Base-by-base conservation (phyloP, 2,888 invertebrate species). In the Pelosia muscerda region DNA sequence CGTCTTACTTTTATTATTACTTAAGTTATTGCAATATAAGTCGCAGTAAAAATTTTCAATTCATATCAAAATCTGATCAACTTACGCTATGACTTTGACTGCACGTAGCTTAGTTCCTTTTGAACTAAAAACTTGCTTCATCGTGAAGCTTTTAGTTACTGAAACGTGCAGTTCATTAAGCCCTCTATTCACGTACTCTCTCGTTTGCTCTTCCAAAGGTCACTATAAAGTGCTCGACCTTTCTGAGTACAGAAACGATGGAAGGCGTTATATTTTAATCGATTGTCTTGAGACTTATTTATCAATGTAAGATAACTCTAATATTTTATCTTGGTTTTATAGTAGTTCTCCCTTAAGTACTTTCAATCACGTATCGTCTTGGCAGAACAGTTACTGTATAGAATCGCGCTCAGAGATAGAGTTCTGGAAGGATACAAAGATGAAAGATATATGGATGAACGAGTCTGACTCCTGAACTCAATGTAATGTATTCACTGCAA, bases 91-190 rank as follows among this genome's bases (percentile, higher is more conserved):
- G 9, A 49, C n/a, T 0, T 49, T 8, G n/a, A 49, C 49, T 49
- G 9, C 4, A 49, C 19, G n/a, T n/a, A 49, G 10, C 6, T 9
- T 1, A n/a, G 49, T 49, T n/a, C 49, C 49, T n/a, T 49, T 49
- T 49, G 19, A 49, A 49, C 49, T n/a, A 49, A n/a, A 49, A 49
- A 49, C 9, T 25, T n/a, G 61, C 15, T 62, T 28, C 31, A 13
- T 22, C 53, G 11, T 62, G 38, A 53, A 62, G 42, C 62, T 53
- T 53, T 62, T 62, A 62, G 62, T 53, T 62, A 62, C 53, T 53
- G 53, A 54, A 53, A 66, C 66, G 60, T n/a, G 49, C 22, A 10
- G 63, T 67, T 78, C 65, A 75, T 76, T 76, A 76, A 68, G 22
- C 59, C 22, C 22, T 31, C 68, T 56, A 73, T 76, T 75, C 70